These are phyloP conservation scores for Rhinogobio ventralis DNA, from an alignment of 2,797 vertebrate genomes.

Conservation along the genomic window DNA sequence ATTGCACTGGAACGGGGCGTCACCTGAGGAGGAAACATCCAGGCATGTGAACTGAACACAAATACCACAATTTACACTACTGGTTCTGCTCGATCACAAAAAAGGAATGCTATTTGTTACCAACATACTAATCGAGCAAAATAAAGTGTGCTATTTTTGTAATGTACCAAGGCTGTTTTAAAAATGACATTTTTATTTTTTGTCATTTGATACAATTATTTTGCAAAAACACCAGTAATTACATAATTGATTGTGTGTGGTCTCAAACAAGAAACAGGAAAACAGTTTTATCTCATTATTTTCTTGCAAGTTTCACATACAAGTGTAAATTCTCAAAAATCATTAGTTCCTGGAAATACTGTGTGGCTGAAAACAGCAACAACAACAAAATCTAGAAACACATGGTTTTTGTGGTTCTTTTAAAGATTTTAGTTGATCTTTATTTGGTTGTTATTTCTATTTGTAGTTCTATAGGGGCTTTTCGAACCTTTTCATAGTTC, in stretches of 20 bases:
- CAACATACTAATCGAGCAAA: neutral
- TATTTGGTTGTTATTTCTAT: neutral
- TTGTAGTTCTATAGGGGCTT: too few relatives aligned
- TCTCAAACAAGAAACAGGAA: slow-evolving; percentile 1
- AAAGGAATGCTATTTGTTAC: neutral
- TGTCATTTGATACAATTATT: neutral
- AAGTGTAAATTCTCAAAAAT: neutral
- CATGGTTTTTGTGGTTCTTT: neutral
- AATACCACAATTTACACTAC: neutral
- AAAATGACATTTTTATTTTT: neutral
- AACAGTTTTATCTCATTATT: neutral
- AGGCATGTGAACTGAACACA: neutral
- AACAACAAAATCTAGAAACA: neutral
- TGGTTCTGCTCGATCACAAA: neutral
- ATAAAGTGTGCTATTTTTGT: neutral
- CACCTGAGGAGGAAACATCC: slow-evolving; percentile 76
- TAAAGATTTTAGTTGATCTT: neutral
- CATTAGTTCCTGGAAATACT: neutral
- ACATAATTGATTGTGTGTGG: neutral
- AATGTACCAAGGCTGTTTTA: neutral
- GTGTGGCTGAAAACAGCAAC: neutral
- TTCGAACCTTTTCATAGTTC: too few relatives aligned
- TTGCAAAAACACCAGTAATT: neutral
- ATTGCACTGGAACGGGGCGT: slow-evolving; percentile 96
- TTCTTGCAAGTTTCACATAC: neutral